A percentile compares a stretch with the other conserved stretches of the same genome.
phyloP scores from a whole-genome alignment of 2,113 vertebrate genomes.

The Smithornis capensis region DNA sequence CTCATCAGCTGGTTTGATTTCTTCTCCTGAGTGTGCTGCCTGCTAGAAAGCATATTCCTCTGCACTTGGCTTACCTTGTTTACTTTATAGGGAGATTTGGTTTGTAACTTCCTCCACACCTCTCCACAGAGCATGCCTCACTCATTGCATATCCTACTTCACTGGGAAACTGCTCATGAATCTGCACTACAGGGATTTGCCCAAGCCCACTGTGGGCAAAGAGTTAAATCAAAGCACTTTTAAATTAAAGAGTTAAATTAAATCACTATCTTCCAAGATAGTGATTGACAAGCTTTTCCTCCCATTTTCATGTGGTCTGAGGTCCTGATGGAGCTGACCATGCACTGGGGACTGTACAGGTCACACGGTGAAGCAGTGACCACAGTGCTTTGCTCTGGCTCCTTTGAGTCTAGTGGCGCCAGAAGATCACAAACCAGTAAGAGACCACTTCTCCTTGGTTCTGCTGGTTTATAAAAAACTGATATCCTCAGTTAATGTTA shows the following conservation, averaged over 20 bases:
- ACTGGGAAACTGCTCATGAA: not conserved
- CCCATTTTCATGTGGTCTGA: not conserved
- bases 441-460: not conserved
- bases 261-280: not conserved
- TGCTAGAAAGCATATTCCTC: not conserved
- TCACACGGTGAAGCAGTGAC: not conserved
- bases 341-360: rapidly evolving
- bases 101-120: not conserved
- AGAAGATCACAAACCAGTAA: not conserved
- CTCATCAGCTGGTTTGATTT: not conserved
- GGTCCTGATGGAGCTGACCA: not conserved
- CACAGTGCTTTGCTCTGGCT: not conserved
- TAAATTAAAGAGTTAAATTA: not conserved
- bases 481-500: not conserved
- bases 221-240: not conserved
- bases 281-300: not conserved
- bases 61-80: not conserved
- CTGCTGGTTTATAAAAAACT: not conserved
- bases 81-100: not conserved
- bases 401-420: not conserved
- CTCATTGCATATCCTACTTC: not conserved
- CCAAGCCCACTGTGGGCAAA: not conserved
- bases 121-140: not conserved
- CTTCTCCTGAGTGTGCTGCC: not conserved
- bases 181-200: not conserved